phyloP scores from a whole-genome alignment of 2,113 vertebrate genomes.

The Ovis aries region ARS-UI_Ramb_v3.0 NC_056080.1:58779001-58779500 shows the following conservation, averaged over 20 bases:
- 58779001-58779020: background rate
- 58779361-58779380: background rate
- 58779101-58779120: background rate
- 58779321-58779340: background rate
- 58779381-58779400: background rate
- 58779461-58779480: too few relatives aligned
- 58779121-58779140: background rate
- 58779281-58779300: background rate
- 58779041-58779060: background rate
- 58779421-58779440: background rate
- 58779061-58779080: background rate
- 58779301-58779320: background rate
- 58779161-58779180: background rate
- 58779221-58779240: background rate
- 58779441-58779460: too few relatives aligned
- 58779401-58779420: background rate
- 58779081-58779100: background rate
- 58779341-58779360: background rate
- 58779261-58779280: background rate
- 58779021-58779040: background rate
- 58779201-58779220: background rate
- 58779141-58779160: background rate
- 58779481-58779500: too few relatives aligned
- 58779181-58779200: background rate
- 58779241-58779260: background rate